These are phyloP conservation scores for Pyrrhosoma nymphula DNA, from an alignment of 2,888 invertebrate genomes.

Conservation along the genomic window DNA sequence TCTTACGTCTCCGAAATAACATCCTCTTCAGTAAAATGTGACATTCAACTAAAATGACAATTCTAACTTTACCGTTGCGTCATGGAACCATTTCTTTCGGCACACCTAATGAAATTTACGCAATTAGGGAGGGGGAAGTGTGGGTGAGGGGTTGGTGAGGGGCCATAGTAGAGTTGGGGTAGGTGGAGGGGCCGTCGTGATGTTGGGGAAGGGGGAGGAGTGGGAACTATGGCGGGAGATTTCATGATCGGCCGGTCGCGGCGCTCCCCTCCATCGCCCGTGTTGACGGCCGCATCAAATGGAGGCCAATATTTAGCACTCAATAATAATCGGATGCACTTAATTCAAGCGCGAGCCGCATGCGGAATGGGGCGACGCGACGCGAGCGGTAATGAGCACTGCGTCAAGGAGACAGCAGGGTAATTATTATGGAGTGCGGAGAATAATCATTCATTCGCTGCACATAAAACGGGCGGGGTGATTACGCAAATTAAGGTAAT, in stretches of 20 bases:
- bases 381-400: background rate
- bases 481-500: slow-evolving; percentile 7
- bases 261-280: background rate
- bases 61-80: too few species aligned
- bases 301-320: background rate
- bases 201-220: too few species aligned
- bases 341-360: background rate
- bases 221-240: background rate
- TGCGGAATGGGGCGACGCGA: background rate
- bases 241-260: background rate
- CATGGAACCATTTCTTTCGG: too few species aligned
- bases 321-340: background rate
- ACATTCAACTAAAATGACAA: too few species aligned
- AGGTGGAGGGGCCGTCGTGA: too few species aligned
- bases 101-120: too few species aligned
- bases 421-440: slow-evolving; percentile 1
- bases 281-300: background rate
- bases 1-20: too few species aligned
- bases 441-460: background rate
- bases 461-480: background rate
- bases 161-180: too few species aligned
- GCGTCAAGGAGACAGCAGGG: background rate
- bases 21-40: too few species aligned
- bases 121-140: too few species aligned
- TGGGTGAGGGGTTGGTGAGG: too few species aligned